Evolutionary conservation across 2,113 vertebrate species (phyloP).

Genomic region (Centropristis striata): DNA sequence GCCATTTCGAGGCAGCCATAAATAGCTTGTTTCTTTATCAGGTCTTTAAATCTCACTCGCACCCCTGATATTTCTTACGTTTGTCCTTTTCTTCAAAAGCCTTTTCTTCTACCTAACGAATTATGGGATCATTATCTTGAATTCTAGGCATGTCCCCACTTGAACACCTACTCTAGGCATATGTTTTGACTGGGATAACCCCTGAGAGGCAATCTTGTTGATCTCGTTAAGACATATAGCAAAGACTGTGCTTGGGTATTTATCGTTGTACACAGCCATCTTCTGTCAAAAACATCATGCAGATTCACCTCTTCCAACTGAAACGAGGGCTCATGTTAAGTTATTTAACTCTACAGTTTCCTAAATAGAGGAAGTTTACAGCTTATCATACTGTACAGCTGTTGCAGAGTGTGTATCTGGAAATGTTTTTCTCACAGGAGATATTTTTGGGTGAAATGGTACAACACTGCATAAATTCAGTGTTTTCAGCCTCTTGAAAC

Average conservation of each 20-base stretch:
- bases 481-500: too few relatives aligned
- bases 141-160: slow-evolving; percentile 58
- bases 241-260: slow-evolving; percentile 25
- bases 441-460: not conserved
- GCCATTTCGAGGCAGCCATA: slow-evolving; percentile 13
- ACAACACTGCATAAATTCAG: not conserved
- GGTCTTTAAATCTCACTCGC: slow-evolving; percentile 34
- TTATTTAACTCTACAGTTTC: not conserved
- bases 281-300: not conserved
- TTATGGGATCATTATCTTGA: slow-evolving; percentile 62
- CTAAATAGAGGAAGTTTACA: not conserved
- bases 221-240: slow-evolving; percentile 38
- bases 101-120: slow-evolving; percentile 46
- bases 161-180: slow-evolving; percentile 40
- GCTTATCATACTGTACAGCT: not conserved
- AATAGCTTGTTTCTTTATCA: slow-evolving; percentile 44
- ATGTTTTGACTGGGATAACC: slow-evolving; percentile 67
- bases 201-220: slow-evolving; percentile 10
- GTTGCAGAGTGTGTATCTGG: not conserved
- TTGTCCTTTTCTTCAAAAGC: slow-evolving; percentile 44
- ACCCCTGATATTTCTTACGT: slow-evolving; percentile 32
- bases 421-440: not conserved
- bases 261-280: not conserved
- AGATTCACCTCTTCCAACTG: not conserved
- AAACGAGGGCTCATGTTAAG: not conserved